These are phyloP conservation scores for Poeciliopsis presidionis DNA, from an alignment of 2,797 vertebrate genomes.

Conservation along the genomic window DNA sequence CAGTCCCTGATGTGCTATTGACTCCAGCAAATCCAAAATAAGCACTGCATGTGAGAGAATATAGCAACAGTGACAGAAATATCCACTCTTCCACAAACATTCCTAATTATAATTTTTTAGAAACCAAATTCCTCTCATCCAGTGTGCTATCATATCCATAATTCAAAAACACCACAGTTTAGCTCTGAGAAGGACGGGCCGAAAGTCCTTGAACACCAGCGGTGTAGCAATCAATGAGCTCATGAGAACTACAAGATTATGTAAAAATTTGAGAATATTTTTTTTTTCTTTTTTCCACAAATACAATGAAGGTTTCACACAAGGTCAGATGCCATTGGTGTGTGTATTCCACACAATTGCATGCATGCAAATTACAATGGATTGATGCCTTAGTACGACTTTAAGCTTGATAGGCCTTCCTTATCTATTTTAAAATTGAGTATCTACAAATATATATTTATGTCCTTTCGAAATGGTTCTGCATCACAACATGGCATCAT, in stretches of 20 bases:
- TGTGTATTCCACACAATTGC: not conserved
- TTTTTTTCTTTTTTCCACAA: not conserved
- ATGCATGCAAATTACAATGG: not conserved
- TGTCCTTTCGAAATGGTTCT: not conserved
- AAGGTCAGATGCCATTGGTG: not conserved
- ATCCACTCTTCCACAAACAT: slow-evolving; percentile 41
- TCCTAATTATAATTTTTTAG: slow-evolving; percentile 15
- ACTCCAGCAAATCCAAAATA: slow-evolving; percentile 52
- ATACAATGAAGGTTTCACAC: not conserved
- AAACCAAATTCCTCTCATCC: slow-evolving; percentile 16
- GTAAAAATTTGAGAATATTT: too few relatives aligned
- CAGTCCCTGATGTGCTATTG: slow-evolving; percentile 38
- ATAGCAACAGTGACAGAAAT: slow-evolving; percentile 28
- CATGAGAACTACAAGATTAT: not conserved
- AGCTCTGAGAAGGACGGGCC: slow-evolving; percentile 29
- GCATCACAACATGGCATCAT: not conserved
- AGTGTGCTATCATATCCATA: not conserved
- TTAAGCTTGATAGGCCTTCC: not conserved
- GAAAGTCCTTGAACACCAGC: slow-evolving; percentile 51
- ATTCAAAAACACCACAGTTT: slow-evolving; percentile 27
- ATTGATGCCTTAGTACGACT: not conserved
- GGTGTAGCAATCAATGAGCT: not conserved
- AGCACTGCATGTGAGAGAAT: slow-evolving; percentile 41
- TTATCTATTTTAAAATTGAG: not conserved
- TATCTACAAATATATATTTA: not conserved